Evolutionary conservation across 1,140 invertebrate genomes (phyloP).

Genomic region (Diabrotica virgifera): DNA sequence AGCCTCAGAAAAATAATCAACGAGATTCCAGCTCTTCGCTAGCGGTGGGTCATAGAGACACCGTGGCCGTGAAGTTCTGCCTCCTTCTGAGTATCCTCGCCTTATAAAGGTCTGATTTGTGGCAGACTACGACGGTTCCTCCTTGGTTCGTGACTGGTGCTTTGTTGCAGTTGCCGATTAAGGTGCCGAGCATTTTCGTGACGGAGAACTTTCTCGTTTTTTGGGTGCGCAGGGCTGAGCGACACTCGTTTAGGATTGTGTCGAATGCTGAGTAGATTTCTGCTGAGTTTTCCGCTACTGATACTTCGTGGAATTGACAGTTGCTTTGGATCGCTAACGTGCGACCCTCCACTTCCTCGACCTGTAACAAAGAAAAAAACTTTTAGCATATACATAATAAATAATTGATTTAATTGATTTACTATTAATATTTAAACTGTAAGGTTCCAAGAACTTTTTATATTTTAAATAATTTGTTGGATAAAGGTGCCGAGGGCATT

Average conservation of each 20-base stretch:
- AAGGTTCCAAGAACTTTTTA: too few relatives aligned
- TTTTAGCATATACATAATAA: too few relatives aligned
- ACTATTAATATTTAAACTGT: too few relatives aligned
- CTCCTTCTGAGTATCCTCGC: constrained; percentile 54
- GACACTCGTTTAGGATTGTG: constrained; percentile 62
- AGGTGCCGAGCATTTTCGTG: constrained; percentile 73
- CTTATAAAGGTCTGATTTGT: constrained; percentile 58
- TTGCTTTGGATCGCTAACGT: constrained; percentile 61
- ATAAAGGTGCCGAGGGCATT: too few relatives aligned
- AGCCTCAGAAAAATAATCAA: constrained; percentile 19
- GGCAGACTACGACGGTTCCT: constrained; percentile 56
- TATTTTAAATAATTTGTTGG: too few relatives aligned
- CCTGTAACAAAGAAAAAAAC: constrained; percentile 50
- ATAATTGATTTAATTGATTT: too few relatives aligned
- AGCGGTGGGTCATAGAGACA: constrained; percentile 55
- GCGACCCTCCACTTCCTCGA: constrained; percentile 67
- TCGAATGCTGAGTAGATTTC: constrained; percentile 69
- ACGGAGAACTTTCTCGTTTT: constrained; percentile 71
- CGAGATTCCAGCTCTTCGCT: constrained; percentile 37
- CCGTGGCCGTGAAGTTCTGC: constrained; percentile 56
- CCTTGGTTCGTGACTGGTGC: constrained; percentile 47
- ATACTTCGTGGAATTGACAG: constrained; percentile 72
- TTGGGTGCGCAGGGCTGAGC: constrained; percentile 51
- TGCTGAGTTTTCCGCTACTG: constrained; percentile 71
- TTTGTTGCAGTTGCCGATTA: constrained; percentile 57